Base-by-base conservation (phyloP, 2,888 invertebrate genomes). In the Griposia aprilina region DNA sequence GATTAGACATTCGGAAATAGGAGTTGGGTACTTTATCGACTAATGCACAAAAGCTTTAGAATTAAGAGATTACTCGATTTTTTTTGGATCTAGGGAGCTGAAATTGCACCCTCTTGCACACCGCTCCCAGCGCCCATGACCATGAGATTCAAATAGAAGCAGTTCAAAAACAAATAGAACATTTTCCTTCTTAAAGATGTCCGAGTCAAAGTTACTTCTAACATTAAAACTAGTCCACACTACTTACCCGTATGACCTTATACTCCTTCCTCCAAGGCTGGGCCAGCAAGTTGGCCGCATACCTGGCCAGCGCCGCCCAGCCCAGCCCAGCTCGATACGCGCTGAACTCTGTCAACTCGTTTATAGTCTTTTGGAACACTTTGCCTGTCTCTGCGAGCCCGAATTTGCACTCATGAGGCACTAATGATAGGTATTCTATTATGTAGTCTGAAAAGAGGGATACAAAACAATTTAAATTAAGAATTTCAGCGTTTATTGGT, bases 221-320 rank as follows among this genome's bases (percentile, higher is more conserved):
- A n/a, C 11, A 41, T 8, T 1, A n/a, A 76, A n/a, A 65, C 41
- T 45, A 23, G 11, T 52, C 26, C 2, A 0, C 20, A 0, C 0
- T n/a, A 88, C 94, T 93, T 92, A 99, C 99, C 97, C 98, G 98
- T 82, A 99, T 97, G 82, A 97, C 97, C 88, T 97, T 97, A 93
- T 98, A 99, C 93, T 99, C 99, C 93, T 98, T 98, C 87, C 99
- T 96, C 99, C 99, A 99, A 8, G 99, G 99, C 92, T 99, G 98
- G 23, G 98, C 97, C 74, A 98, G 96, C 81, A 99, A 96, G 95
- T 99, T 99, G 77, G 98, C 98, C 4, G 99, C 99, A 93, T 99
- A 99, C 86, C 98, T 97, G 80, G 98, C 98, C 85, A 99, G 97
- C 55, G 98, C 98, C 89, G 98, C 98, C 97, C 98, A 99, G 23